These are phyloP conservation scores for Orthosia cruda DNA, from an alignment of 2,888 invertebrate species.

Conservation along the genomic window DNA sequence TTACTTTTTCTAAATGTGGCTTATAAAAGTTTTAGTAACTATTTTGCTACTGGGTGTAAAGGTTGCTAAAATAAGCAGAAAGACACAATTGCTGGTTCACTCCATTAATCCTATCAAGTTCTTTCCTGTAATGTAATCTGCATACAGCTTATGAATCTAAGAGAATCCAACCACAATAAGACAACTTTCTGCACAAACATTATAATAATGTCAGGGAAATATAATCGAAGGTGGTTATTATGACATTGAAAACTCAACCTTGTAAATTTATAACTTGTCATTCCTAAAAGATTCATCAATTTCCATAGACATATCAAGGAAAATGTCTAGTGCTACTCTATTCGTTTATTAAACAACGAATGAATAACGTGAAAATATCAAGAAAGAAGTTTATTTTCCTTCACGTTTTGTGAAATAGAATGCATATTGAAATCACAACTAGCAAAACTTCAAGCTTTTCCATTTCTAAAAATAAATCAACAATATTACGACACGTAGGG, in stretches of 20 bases:
- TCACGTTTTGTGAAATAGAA: background rate
- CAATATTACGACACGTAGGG: constrained; percentile 37
- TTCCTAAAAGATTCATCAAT: background rate
- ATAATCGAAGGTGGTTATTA: background rate
- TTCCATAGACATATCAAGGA: background rate
- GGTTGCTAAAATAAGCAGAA: too few species aligned
- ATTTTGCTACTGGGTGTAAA: background rate
- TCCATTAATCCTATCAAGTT: background rate
- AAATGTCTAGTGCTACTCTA: background rate
- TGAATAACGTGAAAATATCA: background rate
- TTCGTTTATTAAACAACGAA: background rate
- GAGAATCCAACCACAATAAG: constrained; percentile 6
- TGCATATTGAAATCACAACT: background rate
- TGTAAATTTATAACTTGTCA: background rate
- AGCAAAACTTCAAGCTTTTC: background rate
- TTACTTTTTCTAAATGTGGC: too few species aligned
- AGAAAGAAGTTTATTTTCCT: background rate
- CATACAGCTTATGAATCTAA: constrained; percentile 29
- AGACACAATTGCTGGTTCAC: background rate
- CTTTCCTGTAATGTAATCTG: constrained; percentile 3
- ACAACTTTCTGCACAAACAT: constrained; percentile 10
- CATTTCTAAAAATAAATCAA: constrained; percentile 19
- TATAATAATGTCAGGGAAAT: background rate
- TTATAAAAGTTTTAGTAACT: too few species aligned
- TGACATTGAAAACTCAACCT: background rate